Evolutionary conservation across 2,797 vertebrate genomes (phyloP), one percentile per base, ranked within the genome.

Genomic region (Microctenopoma steveboyesi): DNA sequence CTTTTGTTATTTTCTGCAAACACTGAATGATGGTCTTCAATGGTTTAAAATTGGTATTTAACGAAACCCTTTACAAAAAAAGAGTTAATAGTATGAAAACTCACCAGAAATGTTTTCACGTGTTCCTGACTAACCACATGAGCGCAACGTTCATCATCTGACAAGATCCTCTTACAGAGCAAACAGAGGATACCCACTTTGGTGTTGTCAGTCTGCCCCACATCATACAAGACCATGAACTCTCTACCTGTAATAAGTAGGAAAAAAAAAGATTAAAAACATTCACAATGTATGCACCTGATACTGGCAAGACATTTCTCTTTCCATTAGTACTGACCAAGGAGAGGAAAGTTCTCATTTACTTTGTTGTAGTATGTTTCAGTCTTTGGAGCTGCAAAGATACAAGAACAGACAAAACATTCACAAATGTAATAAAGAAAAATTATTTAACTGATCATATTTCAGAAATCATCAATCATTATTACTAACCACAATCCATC

Each of bases 121-220:
- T 93, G 92, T 43, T 86, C 63, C 48, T 47, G 33, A 30, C 89
- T 89, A 77, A 91, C 79, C 0, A 79, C 33, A 1, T 92, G 90
- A 15, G 71, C 64, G 0, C 48, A 3, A 14, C 4, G 45, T n/a
- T 90, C 84, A 0, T 16, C 0, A 0, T 48, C 0, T 0, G 7
- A 22, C 39, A 92, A 47, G 14, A 1, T 88, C 66, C 42, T 84
- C 50, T 61, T 0, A 61, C 92, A 93, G 14, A 93, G 90, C 58
- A 89, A 72, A 69, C 92, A 93, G 52, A 92, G 45, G 54, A 42
- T 80, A 6, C 13, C 55, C 56, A 30, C 16, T 22, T 12, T 3
- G 4, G 0, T 6, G 1, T 6, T 14, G 10, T 3, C 2, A 2
- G 2, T 1, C 3, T 0, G 1, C 1, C 0, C 2, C 16, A 48